Evolutionary conservation across 2,113 vertebrate genomes (phyloP), one percentile per base, ranked within the genome.

Genomic region (Strix aluco): DNA sequence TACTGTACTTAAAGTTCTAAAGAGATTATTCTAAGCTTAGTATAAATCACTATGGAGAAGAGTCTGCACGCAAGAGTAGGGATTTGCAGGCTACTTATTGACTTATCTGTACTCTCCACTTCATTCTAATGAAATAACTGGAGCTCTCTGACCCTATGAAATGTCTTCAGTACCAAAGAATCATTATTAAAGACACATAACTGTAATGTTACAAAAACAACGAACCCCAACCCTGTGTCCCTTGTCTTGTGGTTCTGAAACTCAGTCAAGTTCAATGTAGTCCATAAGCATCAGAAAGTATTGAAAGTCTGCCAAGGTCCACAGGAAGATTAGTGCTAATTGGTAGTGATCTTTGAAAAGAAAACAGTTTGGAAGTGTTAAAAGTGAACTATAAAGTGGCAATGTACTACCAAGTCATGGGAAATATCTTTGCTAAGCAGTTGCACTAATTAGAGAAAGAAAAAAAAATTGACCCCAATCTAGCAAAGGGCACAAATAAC

Each of bases 61-160:
- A 86, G 55, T 34, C 92, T 83, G 80, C 77, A 92, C 0, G 1
- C 29, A 81, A 78, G 75, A 69, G 67, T 25, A 40, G 38, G 66
- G 87, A 95, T 97, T 93, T 96, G 62, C 67, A 92, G 89, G n/a
- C 89, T 81, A 89, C 81, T 95, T 94, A 84, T 63, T 94, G 58
- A 94, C 66, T 96, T 96, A 73, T 93, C 90, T 95, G 42, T 70
- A 65, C 59, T 81, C 81, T 89, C 72, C 81, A 12, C 91, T 95
- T 94, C 79, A 82, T 85, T 79, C 67, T 96, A 96, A 96, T 96
- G 80, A 96, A 97, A 93, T 96, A 96, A 87, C n/a, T 18, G 63
- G 85, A 86, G 63, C 23, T 36, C 82, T 74, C 81, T 96, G 94
- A 95, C 92, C 87, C 92, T 91, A n/a, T 38, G 66, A 95, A 88